Evolutionary conservation across 2,113 vertebrate species (phyloP), one percentile per base, ranked within the genome.

Genomic region (zebrafish (Danio rerio)): DNA sequence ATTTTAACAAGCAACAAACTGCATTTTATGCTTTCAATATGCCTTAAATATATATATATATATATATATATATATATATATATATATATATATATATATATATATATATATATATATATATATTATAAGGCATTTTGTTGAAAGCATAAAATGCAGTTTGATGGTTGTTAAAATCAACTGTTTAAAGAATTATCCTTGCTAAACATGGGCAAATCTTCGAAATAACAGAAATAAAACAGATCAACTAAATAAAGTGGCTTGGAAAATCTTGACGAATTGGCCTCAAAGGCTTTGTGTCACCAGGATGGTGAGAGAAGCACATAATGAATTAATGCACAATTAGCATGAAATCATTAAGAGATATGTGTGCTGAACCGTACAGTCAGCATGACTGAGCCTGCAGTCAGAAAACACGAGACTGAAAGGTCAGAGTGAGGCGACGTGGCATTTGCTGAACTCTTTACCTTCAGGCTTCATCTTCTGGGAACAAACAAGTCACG

Each of bases 381-480:
- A 8, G 49, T 15, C 31, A 13, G 58, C 63, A n/a, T 78, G 55
- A 77, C 53, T 43, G 55, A 71, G 74, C 63, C 65, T 69, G 62
- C 43, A 61, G 81, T 58, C 71, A 56, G 18, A 6, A 20, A 81
- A 87, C 65, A 80, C 4, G 0, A 47, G 5, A 80, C 53, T 69
- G 40, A 90, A 90, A 90, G 85, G 89, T 90, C 89, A 89, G 85
- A 78, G 82, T 84, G 52, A 81, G 56, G 80, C 80, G 69, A 85
- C 42, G 59, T 85, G 79, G 71, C 71, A 80, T 84, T 87, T 87
- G 74, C 72, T 79, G 68, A 49, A 83, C 13, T 68, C 10, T 56
- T 69, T n/a, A 61, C 47, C 72, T 45, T 4, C 58, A 77, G 78
- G 43, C 56, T 49, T 52, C 10, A 49, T 53, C 61, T 79, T 66